These are phyloP conservation scores for Cynaeus angustus DNA, from an alignment of 2,888 invertebrate genomes.

Conservation along the genomic window DNA sequence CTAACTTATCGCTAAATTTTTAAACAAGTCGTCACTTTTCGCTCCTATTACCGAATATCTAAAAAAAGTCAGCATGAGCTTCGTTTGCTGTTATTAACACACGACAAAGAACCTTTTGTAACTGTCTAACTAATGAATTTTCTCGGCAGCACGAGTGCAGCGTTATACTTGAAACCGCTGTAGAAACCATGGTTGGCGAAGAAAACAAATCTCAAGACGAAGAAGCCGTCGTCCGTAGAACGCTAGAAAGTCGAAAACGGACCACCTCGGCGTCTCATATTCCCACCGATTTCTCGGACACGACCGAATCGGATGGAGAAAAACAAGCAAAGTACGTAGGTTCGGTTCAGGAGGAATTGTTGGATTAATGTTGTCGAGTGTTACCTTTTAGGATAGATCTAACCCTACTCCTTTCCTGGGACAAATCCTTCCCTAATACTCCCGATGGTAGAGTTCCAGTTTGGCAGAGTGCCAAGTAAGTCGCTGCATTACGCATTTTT, in stretches of 20 bases:
- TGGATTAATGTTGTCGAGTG: slow-evolving; percentile 42
- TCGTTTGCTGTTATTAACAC: too few species aligned
- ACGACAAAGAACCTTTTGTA: too few species aligned
- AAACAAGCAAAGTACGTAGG: slow-evolving; percentile 75
- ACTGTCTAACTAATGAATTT: background rate
- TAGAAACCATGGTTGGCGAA: slow-evolving; percentile 58
- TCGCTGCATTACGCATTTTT: slow-evolving; percentile 34
- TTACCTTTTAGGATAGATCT: slow-evolving; percentile 45
- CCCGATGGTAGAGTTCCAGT: slow-evolving; percentile 44
- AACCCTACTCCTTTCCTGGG: slow-evolving; percentile 41
- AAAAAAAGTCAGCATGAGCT: too few species aligned
- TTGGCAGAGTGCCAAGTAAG: slow-evolving; percentile 49
- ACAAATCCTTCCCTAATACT: slow-evolving; percentile 43
- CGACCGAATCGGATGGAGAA: slow-evolving; percentile 86
- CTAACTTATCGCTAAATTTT: too few species aligned
- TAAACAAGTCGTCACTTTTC: too few species aligned
- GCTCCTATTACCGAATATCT: too few species aligned
- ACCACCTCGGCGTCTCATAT: slow-evolving; percentile 60
- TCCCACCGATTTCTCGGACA: slow-evolving; percentile 87
- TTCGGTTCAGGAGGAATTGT: slow-evolving; percentile 27
- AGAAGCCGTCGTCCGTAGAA: slow-evolving; percentile 4
- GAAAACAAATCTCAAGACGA: slow-evolving; percentile 46
- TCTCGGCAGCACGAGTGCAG: slow-evolving; percentile 55
- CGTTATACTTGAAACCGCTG: slow-evolving; percentile 54
- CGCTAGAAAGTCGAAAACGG: slow-evolving; percentile 29